Conservation (phyloP, 2,113 vertebrate species). For the Sander lucioperca region DNA sequence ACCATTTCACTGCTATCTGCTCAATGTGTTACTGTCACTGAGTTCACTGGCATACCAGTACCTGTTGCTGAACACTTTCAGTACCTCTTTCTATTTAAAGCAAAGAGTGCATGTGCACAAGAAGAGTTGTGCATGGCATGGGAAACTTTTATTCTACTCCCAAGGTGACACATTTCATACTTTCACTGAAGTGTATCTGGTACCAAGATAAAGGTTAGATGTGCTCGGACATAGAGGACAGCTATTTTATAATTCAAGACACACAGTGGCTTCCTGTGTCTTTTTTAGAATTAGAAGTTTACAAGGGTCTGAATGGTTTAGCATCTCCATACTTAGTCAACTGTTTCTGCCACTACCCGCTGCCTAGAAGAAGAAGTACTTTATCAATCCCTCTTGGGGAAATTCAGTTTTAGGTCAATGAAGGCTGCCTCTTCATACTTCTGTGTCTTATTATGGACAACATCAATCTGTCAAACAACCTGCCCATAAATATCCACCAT, state of each 20-base stretch:
- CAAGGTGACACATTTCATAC: slow-evolving; percentile 33
- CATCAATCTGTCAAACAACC: not conserved
- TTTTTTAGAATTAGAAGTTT: not conserved
- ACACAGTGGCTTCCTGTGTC: not conserved
- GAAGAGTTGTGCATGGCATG: slow-evolving; percentile 5
- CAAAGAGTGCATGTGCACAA: slow-evolving; percentile 10
- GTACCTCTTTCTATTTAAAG: slow-evolving; percentile 70
- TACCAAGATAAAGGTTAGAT: slow-evolving; percentile 9
- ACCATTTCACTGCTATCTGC: slow-evolving; percentile 48
- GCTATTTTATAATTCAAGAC: not conserved
- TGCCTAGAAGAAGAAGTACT: too few species aligned
- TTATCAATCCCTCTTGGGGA: too few species aligned
- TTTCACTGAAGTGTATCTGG: slow-evolving; percentile 1
- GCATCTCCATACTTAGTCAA: not conserved
- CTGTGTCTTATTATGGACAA: not conserved
- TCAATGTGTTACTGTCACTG: slow-evolving; percentile 52
- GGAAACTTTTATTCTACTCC: slow-evolving; percentile 27
- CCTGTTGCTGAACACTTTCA: slow-evolving; percentile 56
- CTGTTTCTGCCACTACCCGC: not conserved
- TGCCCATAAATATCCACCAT: not conserved
- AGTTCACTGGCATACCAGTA: slow-evolving; percentile 49
- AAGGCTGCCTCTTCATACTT: too few species aligned
- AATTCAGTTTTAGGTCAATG: not conserved
- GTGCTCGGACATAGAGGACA: not conserved
- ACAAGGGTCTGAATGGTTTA: not conserved